phyloP scores from a whole-genome alignment of 2,113 vertebrate species.

The Micromys minutus region DNA sequence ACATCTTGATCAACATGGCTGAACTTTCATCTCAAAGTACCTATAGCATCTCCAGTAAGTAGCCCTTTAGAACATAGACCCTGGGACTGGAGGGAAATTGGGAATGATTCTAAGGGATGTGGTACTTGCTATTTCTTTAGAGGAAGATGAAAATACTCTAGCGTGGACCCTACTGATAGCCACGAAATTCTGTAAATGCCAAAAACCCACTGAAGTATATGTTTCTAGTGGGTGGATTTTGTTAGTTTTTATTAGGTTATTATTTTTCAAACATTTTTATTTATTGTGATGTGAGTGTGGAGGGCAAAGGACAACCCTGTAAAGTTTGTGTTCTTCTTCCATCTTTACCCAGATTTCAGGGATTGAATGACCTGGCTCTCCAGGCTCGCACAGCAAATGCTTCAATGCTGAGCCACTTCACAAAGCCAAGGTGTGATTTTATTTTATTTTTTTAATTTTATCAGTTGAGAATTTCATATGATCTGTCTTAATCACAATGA shows the following conservation, averaged over 20 bases:
- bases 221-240: neutral
- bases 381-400: neutral
- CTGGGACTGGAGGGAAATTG: neutral
- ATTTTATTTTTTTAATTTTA: neutral
- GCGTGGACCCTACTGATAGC: neutral
- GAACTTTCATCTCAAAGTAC: neutral
- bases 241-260: neutral
- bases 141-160: constrained; percentile 12
- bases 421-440: neutral
- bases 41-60: neutral
- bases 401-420: neutral
- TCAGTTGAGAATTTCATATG: neutral
- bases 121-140: constrained; percentile 27
- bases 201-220: neutral
- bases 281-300: neutral
- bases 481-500: neutral
- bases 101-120: neutral
- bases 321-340: neutral
- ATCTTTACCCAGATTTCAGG: no score
- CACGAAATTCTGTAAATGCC: constrained; percentile 34
- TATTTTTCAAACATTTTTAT: neutral
- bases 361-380: neutral
- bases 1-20: neutral
- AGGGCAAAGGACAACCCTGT: neutral
- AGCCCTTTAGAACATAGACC: constrained; percentile 37